Base-by-base conservation (phyloP, 2,113 vertebrate genomes). In the Typhlomys cinereus region DNA sequence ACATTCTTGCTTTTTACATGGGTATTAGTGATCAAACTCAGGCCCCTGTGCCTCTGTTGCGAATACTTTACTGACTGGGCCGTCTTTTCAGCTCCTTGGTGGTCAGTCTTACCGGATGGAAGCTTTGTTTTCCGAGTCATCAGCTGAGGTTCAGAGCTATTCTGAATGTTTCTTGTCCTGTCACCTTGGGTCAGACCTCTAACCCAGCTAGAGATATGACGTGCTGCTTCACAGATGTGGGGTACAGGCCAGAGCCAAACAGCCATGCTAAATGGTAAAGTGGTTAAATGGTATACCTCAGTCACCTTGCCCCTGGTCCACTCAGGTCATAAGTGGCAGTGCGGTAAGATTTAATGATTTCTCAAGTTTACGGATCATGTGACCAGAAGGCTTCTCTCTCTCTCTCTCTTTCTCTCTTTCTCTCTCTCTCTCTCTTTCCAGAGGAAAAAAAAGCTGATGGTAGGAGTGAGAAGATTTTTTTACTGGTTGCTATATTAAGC, bases 401-500 rank as follows among this genome's bases (percentile, higher is more conserved):
- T 59, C 25, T 59, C 25, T n/a, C n/a, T n/a, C n/a, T n/a, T n/a
- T n/a, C n/a, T n/a, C n/a, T n/a, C n/a, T n/a, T n/a, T n/a, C n/a
- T n/a, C n/a, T n/a, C n/a, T n/a, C n/a, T n/a, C n/a, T n/a, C n/a
- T 84, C 52, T 27, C 74, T 90, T 78, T 75, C 64, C 50, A 80
- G 79, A 85, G 39, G 91, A 57, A 64, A 0, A 93, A 61, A 88
- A 78, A 67, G 11, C 62, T 39, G 64, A 74, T 0, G 27, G 71
- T 71, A 27, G 23, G 27, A 81, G 78, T 4, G 61, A 91, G 69
- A 48, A 18, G n/a, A 39, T 52, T 39, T 21, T 67, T 57, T 41
- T 41, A 61, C 87, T 90, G 86, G 69, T 78, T 89, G 89, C 21
- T 96, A 71, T 92, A 80, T 95, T 94, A 89, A 95, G 86, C 74